Percentiles rank a stretch among this genome's conserved stretches.
Conservation (phyloP, 1,140 invertebrate genomes). For the Chironomus tepperi region DNA sequence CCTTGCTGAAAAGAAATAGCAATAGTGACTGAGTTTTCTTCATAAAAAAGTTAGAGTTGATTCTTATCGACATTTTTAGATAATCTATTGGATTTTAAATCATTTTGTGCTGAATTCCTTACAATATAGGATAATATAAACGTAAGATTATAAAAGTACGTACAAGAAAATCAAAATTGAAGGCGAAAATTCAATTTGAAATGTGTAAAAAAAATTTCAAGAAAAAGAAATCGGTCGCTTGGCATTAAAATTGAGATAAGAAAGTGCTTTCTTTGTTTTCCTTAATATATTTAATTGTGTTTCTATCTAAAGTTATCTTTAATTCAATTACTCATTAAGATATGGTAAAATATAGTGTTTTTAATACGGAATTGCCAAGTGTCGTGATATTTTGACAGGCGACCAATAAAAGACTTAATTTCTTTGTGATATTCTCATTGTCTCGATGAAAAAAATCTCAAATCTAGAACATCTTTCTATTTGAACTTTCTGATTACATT, state of each 20-base stretch:
- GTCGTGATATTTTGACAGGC: not conserved
- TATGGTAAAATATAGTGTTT: not conserved
- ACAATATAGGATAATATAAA: not conserved
- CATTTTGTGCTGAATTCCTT: not conserved
- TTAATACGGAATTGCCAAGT: no score
- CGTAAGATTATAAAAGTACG: not conserved
- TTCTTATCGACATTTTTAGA: not conserved
- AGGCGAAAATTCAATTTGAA: not conserved
- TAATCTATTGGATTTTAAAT: not conserved
- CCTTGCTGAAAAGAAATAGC: no score
- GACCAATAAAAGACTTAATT: not conserved
- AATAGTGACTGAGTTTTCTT: not conserved
- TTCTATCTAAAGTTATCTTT: not conserved
- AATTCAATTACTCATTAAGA: not conserved
- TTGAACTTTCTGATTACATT: not conserved
- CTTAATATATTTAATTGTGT: not conserved
- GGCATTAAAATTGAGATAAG: constrained; percentile 13
- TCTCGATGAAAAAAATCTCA: no score
- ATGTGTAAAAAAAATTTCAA: constrained; percentile 7
- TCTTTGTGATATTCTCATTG: constrained; percentile 1
- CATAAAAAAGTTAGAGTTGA: not conserved
- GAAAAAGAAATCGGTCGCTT: constrained; percentile 12
- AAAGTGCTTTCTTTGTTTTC: not conserved
- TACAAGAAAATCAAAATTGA: not conserved
- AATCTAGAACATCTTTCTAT: not conserved